phyloP scores from a whole-genome alignment of 2,888 invertebrate species.

The Parnassius mnemosyne region DNA sequence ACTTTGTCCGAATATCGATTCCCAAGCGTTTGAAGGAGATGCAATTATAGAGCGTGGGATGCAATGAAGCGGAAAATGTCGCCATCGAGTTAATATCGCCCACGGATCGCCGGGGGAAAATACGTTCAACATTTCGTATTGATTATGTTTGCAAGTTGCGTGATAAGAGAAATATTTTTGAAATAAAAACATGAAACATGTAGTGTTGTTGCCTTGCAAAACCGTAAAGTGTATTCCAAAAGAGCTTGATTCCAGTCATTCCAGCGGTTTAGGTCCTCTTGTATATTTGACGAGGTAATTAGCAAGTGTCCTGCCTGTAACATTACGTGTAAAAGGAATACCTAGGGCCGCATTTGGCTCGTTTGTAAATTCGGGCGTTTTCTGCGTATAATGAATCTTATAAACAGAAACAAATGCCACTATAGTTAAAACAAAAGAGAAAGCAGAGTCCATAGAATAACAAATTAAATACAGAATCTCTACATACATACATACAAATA shows the following conservation, averaged over 20 bases:
- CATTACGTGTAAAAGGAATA: conserved; percentile 12
- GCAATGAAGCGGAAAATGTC: conserved; percentile 5
- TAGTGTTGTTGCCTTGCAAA: background rate
- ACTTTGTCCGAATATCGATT: conserved; percentile 11
- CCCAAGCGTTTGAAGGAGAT: conserved; percentile 3
- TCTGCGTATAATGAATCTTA: no score
- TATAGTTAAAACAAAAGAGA: no score
- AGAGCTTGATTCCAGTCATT: conserved; percentile 1
- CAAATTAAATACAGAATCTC: no score
- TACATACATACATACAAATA: no score
- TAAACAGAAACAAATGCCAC: no score
- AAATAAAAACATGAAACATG: background rate
- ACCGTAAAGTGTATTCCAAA: conserved; percentile 2
- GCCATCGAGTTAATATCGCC: background rate
- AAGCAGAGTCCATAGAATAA: no score
- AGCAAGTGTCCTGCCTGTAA: conserved; percentile 16
- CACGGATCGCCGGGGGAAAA: background rate
- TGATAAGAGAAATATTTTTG: no score
- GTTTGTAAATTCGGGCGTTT: background rate
- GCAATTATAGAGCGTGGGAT: conserved; percentile 2
- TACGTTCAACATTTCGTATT: no score
- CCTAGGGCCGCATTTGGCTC: conserved; percentile 15
- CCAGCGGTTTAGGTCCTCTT: conserved; percentile 3
- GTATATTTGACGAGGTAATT: conserved; percentile 22
- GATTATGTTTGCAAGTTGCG: no score